Percentiles rank a stretch among this genome's conserved stretches.
These are phyloP conservation scores for Enteromius trimaculatus DNA, from an alignment of 2,797 vertebrate species.

Conservation along the genomic window DNA sequence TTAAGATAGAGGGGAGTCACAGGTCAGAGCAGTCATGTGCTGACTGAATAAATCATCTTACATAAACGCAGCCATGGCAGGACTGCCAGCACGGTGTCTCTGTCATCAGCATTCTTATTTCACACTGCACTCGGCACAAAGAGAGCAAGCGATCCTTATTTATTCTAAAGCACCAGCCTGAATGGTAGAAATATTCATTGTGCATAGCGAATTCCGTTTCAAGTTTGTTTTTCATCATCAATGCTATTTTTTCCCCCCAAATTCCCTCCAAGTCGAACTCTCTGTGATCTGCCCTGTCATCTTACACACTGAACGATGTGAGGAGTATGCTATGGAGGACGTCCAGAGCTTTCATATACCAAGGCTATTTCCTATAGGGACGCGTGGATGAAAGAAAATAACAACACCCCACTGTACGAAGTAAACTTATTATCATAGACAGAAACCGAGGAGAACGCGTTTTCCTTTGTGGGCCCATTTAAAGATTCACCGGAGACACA, in stretches of 20 bases:
- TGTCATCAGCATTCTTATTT: constrained; percentile 46
- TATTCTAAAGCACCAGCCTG: constrained; percentile 49
- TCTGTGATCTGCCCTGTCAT: constrained; percentile 57
- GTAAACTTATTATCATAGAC: constrained; percentile 30
- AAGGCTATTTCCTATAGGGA: constrained; percentile 35
- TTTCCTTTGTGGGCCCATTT: constrained; percentile 33
- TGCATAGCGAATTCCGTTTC: constrained; percentile 57
- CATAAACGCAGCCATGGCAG: constrained; percentile 15
- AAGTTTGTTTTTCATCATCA: constrained; percentile 55
- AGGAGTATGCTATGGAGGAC: constrained; percentile 36
- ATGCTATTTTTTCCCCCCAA: constrained; percentile 44
- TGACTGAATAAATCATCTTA: constrained; percentile 47
- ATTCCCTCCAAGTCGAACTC: constrained; percentile 43
- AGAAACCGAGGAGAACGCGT: background rate
- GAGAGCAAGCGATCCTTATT: constrained; percentile 42
- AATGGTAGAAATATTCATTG: constrained; percentile 59
- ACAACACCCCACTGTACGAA: background rate
- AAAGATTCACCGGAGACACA: constrained; percentile 14
- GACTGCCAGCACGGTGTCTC: constrained; percentile 36
- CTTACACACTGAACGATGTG: constrained; percentile 47
- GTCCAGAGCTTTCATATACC: constrained; percentile 42
- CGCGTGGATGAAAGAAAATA: constrained; percentile 42
- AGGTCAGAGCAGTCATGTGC: constrained; percentile 32
- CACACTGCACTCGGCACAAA: constrained; percentile 26
- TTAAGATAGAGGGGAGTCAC: constrained; percentile 19